Conservation (phyloP, 2,797 vertebrate genomes). For the Acrocephalus scirpaceus region DNA sequence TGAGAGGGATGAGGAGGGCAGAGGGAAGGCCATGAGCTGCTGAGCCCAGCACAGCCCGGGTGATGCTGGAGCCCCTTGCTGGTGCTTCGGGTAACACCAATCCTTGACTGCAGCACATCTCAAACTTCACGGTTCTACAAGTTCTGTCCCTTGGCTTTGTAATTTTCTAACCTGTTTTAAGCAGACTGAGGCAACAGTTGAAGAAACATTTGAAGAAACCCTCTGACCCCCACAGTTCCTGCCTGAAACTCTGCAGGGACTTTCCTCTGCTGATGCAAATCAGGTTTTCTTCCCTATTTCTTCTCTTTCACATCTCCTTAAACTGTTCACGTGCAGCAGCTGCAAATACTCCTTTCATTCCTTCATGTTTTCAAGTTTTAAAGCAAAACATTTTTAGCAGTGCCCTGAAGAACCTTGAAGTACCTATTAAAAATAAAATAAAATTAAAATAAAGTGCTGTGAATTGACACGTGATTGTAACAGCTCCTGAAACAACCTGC, state of each 20-base stretch:
- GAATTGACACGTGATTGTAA: rapidly evolving
- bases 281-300: slow-evolving; percentile 18
- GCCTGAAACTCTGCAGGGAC: neutral
- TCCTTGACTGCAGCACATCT: rapidly evolving
- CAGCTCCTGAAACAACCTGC: neutral
- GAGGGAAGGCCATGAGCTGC: neutral
- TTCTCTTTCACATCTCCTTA: neutral
- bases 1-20: neutral
- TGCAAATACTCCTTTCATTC: neutral
- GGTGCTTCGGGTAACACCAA: neutral
- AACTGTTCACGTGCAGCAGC: neutral
- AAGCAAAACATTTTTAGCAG: neutral
- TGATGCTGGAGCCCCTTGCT: neutral
- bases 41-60: neutral
- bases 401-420: neutral
- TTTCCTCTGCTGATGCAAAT: slow-evolving; percentile 35
- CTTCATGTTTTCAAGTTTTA: neutral
- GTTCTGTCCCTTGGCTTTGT: neutral
- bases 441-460: neutral
- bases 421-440: neutral
- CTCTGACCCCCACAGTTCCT: neutral
- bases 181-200: neutral
- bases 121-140: neutral
- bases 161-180: neutral
- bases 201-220: neutral